Percentiles rank a stretch among this genome's conserved stretches.
phyloP scores from a whole-genome alignment of 2,113 vertebrate species.

The Oophaga pumilio region DNA sequence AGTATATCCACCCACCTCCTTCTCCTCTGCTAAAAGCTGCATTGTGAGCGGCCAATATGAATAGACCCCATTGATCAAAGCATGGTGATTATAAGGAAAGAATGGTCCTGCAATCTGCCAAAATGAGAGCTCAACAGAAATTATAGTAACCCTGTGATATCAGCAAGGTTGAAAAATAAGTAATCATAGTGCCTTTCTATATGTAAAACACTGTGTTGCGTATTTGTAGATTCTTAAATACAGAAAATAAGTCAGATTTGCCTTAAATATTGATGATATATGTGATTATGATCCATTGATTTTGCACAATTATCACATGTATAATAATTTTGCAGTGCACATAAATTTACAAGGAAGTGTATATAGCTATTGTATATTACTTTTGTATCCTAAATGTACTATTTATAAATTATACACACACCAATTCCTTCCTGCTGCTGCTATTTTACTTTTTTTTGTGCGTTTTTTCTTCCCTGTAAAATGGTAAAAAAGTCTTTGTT shows the following conservation, averaged over 20 bases:
- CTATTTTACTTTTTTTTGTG: too few species aligned
- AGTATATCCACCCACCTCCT: constrained; percentile 52
- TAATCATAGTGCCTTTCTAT: too few species aligned
- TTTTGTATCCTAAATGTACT: too few species aligned
- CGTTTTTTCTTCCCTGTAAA: too few species aligned
- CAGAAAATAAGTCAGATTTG: too few species aligned
- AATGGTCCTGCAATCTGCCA: neutral
- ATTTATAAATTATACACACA: too few species aligned
- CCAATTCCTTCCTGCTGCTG: too few species aligned
- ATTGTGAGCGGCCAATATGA: constrained; percentile 26
- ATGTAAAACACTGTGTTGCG: too few species aligned
- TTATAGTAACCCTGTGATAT: neutral
- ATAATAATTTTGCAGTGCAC: neutral
- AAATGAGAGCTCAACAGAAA: neutral
- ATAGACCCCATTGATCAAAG: constrained; percentile 35
- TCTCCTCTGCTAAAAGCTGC: constrained; percentile 26
- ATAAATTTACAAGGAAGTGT: neutral
- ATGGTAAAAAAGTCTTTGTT: too few species aligned
- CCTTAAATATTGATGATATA: too few species aligned
- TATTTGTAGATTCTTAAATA: too few species aligned
- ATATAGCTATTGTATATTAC: neutral
- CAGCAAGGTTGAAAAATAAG: neutral
- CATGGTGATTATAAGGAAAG: neutral
- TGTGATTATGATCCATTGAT: too few species aligned
- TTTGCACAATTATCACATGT: neutral